Conservation (phyloP, 2,113 vertebrate species). For the Cryptotis parvus region DNA sequence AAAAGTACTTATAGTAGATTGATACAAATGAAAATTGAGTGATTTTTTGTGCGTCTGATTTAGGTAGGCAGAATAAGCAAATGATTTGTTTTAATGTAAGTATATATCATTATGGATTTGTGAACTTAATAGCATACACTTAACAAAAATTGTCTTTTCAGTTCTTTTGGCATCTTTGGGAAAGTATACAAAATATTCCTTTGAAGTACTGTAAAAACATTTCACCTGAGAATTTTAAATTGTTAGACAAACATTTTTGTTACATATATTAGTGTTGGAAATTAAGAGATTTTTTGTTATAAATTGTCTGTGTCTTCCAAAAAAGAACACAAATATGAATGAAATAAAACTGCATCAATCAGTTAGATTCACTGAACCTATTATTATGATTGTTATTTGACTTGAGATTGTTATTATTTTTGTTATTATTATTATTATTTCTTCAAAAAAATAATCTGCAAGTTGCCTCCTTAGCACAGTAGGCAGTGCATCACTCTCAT, state of each 20-base stretch:
- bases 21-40: background rate
- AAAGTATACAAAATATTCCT: conserved; percentile 58
- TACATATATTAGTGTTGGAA: conserved; percentile 11
- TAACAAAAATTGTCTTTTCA: conserved; percentile 42
- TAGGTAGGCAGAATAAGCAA: background rate
- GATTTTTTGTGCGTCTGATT: background rate
- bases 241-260: conserved; percentile 8
- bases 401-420: too few species aligned
- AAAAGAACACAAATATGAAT: background rate
- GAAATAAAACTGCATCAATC: background rate
- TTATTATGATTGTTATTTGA: too few species aligned
- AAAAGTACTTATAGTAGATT: background rate
- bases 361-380: background rate
- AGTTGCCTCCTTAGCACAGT: too few species aligned
- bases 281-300: conserved; percentile 3
- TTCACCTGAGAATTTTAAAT: conserved; percentile 13
- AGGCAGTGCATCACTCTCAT: too few species aligned
- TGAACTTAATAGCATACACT: conserved; percentile 9
- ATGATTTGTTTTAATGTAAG: conserved; percentile 55
- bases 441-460: too few species aligned
- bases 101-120: conserved; percentile 32
- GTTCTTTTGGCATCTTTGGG: background rate
- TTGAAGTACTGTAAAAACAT: conserved; percentile 39
- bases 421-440: too few species aligned
- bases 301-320: background rate